A percentile compares a stretch with the other conserved stretches of the same genome.
Conservation (phyloP, 2,797 vertebrate species). For the Forpus xanthops region DNA sequence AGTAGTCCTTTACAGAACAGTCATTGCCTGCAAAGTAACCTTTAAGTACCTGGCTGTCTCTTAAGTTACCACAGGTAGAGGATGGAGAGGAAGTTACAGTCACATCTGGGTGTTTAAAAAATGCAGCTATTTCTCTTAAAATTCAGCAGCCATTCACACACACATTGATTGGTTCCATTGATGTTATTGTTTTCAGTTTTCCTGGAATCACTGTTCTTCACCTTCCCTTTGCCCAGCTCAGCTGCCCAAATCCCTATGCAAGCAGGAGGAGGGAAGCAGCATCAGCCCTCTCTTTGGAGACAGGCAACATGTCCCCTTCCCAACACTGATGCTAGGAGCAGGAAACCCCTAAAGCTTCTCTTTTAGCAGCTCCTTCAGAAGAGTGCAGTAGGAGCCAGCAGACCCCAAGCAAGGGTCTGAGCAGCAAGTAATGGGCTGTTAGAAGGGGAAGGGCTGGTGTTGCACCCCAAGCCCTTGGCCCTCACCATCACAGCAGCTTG, state of each 20-base stretch:
- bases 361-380: background rate
- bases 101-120: slow-evolving; percentile 26
- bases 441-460: background rate
- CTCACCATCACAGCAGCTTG: background rate
- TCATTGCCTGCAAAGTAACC: slow-evolving; percentile 59
- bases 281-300: rapidly evolving
- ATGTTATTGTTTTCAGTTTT: slow-evolving; percentile 7
- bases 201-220: background rate
- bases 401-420: background rate
- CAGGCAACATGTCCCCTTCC: background rate
- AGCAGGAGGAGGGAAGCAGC: background rate
- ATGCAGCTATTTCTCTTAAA: slow-evolving; percentile 37
- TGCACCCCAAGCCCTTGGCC: background rate
- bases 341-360: background rate
- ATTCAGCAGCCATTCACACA: slow-evolving; percentile 26
- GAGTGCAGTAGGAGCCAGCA: background rate
- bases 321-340: background rate
- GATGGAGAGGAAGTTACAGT: slow-evolving; percentile 44
- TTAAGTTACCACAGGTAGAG: slow-evolving; percentile 60
- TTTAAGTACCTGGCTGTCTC: slow-evolving; percentile 44
- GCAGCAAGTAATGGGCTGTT: background rate
- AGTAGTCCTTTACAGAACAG: slow-evolving; percentile 55
- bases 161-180: background rate
- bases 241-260: rapidly evolving
- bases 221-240: background rate